phyloP scores from a whole-genome alignment of 2,113 vertebrate genomes.

The Chlamydotis undulata region DNA sequence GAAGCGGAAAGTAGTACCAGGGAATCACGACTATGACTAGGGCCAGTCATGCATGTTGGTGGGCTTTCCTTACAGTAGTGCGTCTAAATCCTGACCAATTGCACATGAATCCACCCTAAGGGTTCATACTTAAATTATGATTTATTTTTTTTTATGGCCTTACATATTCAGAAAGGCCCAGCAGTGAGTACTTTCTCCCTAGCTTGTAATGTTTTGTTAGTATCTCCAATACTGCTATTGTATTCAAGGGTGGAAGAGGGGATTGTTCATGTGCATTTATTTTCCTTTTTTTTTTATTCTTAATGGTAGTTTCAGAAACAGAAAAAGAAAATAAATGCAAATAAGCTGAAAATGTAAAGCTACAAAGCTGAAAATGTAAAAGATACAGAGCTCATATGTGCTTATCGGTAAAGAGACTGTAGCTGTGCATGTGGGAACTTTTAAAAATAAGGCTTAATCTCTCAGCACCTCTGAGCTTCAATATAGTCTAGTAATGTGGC shows the following conservation, averaged over 20 bases:
- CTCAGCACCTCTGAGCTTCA: background rate
- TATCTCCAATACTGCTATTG: background rate
- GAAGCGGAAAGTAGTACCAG: background rate
- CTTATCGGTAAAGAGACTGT: background rate
- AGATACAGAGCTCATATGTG: background rate
- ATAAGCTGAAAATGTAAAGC: background rate
- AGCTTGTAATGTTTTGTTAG: background rate
- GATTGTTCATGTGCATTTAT: background rate
- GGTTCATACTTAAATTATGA: too few relatives aligned
- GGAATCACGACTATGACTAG: accelerated
- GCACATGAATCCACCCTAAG: background rate
- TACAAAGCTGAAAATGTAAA: background rate
- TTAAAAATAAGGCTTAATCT: background rate
- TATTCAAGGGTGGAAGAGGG: background rate
- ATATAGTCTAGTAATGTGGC: background rate
- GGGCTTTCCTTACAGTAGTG: background rate
- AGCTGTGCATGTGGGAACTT: background rate
- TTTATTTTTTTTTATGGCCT: background rate
- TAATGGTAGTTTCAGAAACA: background rate
- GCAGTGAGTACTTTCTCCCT: background rate
- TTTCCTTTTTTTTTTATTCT: background rate
- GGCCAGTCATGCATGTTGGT: background rate
- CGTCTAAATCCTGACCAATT: background rate
- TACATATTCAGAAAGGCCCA: background rate
- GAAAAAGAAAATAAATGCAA: background rate